These are phyloP conservation scores for Xanthostigma xanthostigma DNA, from an alignment of 2,888 invertebrate genomes.

Conservation along the genomic window DNA sequence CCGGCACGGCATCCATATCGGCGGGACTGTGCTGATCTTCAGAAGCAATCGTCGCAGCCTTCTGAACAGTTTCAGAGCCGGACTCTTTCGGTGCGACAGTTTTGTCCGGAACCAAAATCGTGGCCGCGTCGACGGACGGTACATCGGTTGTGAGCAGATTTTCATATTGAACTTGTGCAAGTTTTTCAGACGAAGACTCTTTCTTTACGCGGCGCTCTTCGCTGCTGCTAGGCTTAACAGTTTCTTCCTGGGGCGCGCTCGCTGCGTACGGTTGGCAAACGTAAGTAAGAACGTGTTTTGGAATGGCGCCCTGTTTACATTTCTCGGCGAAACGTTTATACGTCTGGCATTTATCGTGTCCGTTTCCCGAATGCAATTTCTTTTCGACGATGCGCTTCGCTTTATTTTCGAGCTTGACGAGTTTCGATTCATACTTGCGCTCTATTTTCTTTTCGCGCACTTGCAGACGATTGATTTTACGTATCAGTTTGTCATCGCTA, in stretches of 20 bases:
- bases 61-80: background rate
- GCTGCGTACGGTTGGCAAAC: no score
- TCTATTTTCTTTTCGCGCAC: conserved; percentile 17
- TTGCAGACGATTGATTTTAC: background rate
- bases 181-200: no score
- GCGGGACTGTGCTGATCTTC: background rate
- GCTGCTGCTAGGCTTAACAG: no score
- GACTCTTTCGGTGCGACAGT: background rate
- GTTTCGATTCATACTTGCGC: conserved; percentile 24
- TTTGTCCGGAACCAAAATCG: conserved; percentile 2
- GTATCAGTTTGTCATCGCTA: background rate
- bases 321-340: no score
- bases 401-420: conserved; percentile 29
- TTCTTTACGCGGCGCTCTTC: no score
- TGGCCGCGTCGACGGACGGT: background rate
- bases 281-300: no score
- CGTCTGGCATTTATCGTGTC: conserved; percentile 6
- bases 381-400: conserved; percentile 27
- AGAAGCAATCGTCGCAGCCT: background rate
- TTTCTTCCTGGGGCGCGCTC: no score
- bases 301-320: no score
- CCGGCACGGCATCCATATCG: conserved; percentile 15
- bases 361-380: conserved; percentile 20
- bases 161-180: no score
- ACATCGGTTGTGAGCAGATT: no score